Conservation (phyloP, 2,888 invertebrate genomes). For the Drosophila pegasa region DNA sequence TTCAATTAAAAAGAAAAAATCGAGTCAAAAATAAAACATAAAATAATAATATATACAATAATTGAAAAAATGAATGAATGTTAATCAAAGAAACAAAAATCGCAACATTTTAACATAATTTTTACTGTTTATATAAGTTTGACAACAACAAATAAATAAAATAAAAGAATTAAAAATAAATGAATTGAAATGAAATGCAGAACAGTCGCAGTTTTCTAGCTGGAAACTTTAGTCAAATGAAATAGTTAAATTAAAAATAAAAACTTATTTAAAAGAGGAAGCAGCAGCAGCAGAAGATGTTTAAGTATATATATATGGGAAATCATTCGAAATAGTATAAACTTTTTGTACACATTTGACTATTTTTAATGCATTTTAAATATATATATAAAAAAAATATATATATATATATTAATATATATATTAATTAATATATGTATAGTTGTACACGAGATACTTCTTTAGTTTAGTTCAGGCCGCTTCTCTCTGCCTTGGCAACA, state of each 20-base stretch:
- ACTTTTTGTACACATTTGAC: conserved; percentile 78
- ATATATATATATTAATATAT: conserved; percentile 34
- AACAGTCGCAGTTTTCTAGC: conserved; percentile 37
- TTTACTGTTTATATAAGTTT: conserved; percentile 79
- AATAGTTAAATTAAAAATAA: conserved; percentile 57
- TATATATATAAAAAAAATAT: conserved; percentile 26
- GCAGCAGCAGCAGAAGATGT: conserved; percentile 1
- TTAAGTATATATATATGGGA: conserved; percentile 18
- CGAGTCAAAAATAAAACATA: conserved; percentile 55
- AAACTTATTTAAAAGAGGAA: conserved; percentile 40
- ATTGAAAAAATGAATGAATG: conserved; percentile 64
- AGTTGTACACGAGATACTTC: conserved; percentile 53
- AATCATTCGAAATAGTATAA: conserved; percentile 70
- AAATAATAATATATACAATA: conserved; percentile 23
- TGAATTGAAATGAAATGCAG: conserved; percentile 31
- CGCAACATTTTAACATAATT: conserved; percentile 79
- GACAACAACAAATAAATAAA: conserved; percentile 38
- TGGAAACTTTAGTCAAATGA: conserved; percentile 64
- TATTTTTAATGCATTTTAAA: conserved; percentile 80
- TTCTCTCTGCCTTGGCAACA: conserved; percentile 43
- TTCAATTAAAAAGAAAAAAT: conserved; percentile 59
- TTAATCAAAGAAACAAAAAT: conserved; percentile 67
- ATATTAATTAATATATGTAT: conserved; percentile 58
- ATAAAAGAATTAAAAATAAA: conserved; percentile 23
- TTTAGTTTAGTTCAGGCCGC: conserved; percentile 56